Evolutionary conservation across 2,888 invertebrate genomes (phyloP).

Genomic region (Dorcus parallelipipedus): DNA sequence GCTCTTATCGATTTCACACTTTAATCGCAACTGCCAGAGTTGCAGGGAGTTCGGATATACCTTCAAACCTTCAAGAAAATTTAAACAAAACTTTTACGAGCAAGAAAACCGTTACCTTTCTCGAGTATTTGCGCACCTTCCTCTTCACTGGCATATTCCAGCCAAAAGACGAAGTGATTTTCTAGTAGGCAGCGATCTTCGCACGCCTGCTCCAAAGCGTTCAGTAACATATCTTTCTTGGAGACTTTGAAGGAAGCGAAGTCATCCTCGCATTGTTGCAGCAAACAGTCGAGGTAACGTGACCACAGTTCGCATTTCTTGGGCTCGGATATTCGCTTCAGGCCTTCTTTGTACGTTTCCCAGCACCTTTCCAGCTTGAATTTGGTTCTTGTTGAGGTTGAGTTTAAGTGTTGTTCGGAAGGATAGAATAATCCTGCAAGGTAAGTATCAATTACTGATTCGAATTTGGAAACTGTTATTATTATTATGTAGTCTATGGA

Average conservation of each 20-base stretch:
- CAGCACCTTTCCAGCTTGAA: constrained; percentile 28
- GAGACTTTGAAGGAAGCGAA: constrained; percentile 48
- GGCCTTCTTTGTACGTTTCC: constrained; percentile 33
- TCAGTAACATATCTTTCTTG: constrained; percentile 52
- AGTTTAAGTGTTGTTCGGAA: not conserved
- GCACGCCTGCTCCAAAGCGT: constrained; percentile 44
- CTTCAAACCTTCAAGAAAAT: constrained; percentile 44
- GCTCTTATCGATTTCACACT: constrained; percentile 48
- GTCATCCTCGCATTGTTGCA: constrained; percentile 53
- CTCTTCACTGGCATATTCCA: constrained; percentile 32
- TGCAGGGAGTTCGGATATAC: constrained; percentile 48
- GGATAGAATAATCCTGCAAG: too few relatives aligned
- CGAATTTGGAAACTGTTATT: too few relatives aligned
- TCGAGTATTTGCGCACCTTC: constrained; percentile 30
- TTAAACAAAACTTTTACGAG: not conserved
- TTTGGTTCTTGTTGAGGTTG: not conserved
- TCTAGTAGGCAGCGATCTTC: constrained; percentile 32
- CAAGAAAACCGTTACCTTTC: constrained; percentile 15
- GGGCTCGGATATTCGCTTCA: constrained; percentile 23
- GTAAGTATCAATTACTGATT: too few relatives aligned
- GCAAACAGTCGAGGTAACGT: constrained; percentile 55
- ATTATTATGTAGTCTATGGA: too few relatives aligned
- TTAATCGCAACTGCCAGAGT: constrained; percentile 54
- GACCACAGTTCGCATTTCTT: constrained; percentile 30
- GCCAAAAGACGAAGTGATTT: constrained; percentile 38